phyloP scores from a whole-genome alignment of 1,140 invertebrate genomes.

The Drosophila ficusphila region DNA sequence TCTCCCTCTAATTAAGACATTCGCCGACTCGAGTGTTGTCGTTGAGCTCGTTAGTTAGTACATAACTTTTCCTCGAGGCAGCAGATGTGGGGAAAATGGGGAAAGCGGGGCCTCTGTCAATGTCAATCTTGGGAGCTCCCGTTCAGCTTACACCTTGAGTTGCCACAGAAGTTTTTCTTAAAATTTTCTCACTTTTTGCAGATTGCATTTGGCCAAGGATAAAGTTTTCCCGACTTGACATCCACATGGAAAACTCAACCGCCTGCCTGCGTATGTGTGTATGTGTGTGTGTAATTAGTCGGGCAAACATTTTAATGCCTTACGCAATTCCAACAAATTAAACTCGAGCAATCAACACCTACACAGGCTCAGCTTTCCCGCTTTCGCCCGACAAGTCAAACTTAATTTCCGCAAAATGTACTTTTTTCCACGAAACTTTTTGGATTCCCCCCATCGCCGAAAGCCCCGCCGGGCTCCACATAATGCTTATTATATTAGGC shows the following conservation, averaged over 20 bases:
- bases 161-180: conserved; percentile 66
- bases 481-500: conserved; percentile 77
- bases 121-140: conserved; percentile 50
- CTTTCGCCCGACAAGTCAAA: conserved; percentile 41
- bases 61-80: conserved; percentile 76
- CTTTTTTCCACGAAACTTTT: conserved; percentile 47
- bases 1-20: conserved; percentile 75
- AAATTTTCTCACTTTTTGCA: conserved; percentile 80
- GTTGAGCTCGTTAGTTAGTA: conserved; percentile 83
- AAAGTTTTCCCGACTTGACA: conserved; percentile 57
- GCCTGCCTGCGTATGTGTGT: background rate
- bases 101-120: conserved; percentile 47
- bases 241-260: conserved; percentile 44
- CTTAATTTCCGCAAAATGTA: conserved; percentile 79
- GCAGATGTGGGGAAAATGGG: background rate
- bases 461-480: background rate
- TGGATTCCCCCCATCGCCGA: background rate
- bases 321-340: conserved; percentile 82
- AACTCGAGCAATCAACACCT: conserved; percentile 80
- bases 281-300: conserved; percentile 62
- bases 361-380: conserved; percentile 30
- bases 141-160: conserved; percentile 36
- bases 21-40: conserved; percentile 77
- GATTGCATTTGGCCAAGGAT: conserved; percentile 63
- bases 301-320: conserved; percentile 81